Evolutionary conservation across 2,797 vertebrate species (phyloP).

Genomic region (Spatula clypeata): DNA sequence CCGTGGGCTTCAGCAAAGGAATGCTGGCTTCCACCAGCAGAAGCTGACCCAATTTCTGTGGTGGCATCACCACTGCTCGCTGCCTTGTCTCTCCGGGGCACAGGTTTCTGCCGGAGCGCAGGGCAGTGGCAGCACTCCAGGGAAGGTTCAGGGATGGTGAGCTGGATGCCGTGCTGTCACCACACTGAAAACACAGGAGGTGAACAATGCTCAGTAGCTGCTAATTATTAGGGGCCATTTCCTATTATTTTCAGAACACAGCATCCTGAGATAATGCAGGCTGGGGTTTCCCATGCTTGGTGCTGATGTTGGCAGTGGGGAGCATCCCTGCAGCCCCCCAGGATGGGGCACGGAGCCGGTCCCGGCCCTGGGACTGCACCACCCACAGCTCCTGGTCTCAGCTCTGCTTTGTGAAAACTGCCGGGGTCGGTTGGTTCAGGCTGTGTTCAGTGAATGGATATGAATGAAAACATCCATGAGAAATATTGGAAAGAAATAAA

Average conservation of each 20-base stretch:
- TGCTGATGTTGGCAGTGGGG: too few species aligned
- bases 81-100: neutral
- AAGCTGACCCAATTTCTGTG: neutral
- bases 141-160: neutral
- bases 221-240: neutral
- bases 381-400: too few species aligned
- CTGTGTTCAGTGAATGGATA: neutral
- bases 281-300: neutral
- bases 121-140: accelerated
- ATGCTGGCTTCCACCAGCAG: slow-evolving; percentile 47
- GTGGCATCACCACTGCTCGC: neutral
- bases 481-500: neutral
- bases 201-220: accelerated
- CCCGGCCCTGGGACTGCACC: too few species aligned
- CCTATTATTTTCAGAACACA: neutral
- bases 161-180: neutral
- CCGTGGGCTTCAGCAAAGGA: slow-evolving; percentile 17
- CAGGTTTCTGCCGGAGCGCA: neutral
- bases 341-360: too few species aligned
- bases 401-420: neutral
- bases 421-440: neutral
- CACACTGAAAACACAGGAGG: neutral
- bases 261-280: neutral
- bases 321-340: too few species aligned
- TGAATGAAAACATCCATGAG: neutral